phyloP scores from a whole-genome alignment of 2,797 vertebrate species.

The Sebastes cheni region DNA sequence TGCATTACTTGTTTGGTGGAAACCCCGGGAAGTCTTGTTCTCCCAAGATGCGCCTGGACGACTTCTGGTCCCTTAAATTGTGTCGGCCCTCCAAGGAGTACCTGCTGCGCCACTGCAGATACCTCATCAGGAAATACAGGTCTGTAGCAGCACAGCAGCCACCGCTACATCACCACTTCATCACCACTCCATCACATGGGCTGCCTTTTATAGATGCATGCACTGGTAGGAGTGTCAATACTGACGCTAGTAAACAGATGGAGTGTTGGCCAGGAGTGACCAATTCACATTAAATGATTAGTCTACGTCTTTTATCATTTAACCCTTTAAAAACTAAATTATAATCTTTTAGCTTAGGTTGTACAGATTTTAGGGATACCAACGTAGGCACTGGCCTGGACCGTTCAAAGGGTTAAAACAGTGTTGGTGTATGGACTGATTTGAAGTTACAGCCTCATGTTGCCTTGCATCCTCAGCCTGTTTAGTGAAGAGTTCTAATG shows the following conservation, averaged over 20 bases:
- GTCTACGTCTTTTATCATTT: neutral
- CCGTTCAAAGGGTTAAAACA: too few species aligned
- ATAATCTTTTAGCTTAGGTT: too few species aligned
- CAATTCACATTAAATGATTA: neutral
- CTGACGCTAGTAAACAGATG: neutral
- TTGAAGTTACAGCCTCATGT: too few species aligned
- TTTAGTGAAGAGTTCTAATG: too few species aligned
- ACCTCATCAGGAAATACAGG: constrained; percentile 99
- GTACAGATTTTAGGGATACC: too few species aligned
- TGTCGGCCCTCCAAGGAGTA: constrained; percentile 99
- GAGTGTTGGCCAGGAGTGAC: neutral
- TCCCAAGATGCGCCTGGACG: constrained; percentile 98
- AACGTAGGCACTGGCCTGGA: too few species aligned
- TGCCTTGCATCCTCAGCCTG: too few species aligned
- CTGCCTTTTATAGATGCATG: neutral
- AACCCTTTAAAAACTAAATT: neutral
- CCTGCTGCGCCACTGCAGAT: constrained; percentile 96
- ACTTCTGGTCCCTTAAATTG: constrained; percentile 98
- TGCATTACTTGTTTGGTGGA: constrained; percentile 98
- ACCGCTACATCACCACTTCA: neutral
- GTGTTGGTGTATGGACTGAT: too few species aligned
- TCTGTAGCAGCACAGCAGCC: constrained; percentile 40
- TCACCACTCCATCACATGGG: neutral
- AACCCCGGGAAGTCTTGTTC: constrained; percentile 99
- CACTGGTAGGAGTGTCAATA: neutral